Percentiles rank a stretch among this genome's conserved stretches.
These are phyloP conservation scores for Synergus laeviventris DNA, from an alignment of 2,888 invertebrate genomes.

Conservation along the genomic window DNA sequence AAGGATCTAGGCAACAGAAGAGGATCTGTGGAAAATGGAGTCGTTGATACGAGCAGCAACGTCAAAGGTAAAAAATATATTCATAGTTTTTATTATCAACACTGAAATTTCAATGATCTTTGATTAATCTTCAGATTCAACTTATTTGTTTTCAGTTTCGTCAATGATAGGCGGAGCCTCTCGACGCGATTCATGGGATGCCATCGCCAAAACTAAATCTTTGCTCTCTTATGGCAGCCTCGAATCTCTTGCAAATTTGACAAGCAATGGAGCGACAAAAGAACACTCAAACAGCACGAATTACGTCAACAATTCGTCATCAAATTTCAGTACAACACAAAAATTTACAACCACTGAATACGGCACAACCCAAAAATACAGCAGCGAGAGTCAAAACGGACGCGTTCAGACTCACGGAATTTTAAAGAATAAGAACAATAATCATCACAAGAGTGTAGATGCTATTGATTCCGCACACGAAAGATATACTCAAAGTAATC, in stretches of 20 bases:
- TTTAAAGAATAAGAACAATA: conserved; percentile 70
- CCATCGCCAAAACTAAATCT: conserved; percentile 87
- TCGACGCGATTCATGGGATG: conserved; percentile 89
- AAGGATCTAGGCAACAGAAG: conserved; percentile 61
- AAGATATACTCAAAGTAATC: conserved; percentile 57
- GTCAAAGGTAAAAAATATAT: conserved; percentile 63
- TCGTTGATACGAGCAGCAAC: conserved; percentile 73
- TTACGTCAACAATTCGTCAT: conserved; percentile 59
- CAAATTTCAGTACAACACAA: conserved; percentile 53
- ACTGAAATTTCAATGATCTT: neutral
- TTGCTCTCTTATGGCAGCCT: conserved; percentile 84
- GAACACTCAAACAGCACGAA: conserved; percentile 78
- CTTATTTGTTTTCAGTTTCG: conserved; percentile 76
- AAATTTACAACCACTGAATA: conserved; percentile 64
- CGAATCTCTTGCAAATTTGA: conserved; percentile 83
- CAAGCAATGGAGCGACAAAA: conserved; percentile 80
- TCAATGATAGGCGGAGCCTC: conserved; percentile 79
- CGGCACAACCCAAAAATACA: conserved; percentile 59
- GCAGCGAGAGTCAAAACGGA: conserved; percentile 57
- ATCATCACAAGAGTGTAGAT: conserved; percentile 67
- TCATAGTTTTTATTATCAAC: conserved; percentile 3
- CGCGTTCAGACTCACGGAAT: conserved; percentile 68
- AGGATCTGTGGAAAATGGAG: conserved; percentile 65
- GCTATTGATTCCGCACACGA: conserved; percentile 65
- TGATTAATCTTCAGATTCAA: no score